phyloP scores from a whole-genome alignment of 1,140 invertebrate species.

The Trissolcus basalis region DNA sequence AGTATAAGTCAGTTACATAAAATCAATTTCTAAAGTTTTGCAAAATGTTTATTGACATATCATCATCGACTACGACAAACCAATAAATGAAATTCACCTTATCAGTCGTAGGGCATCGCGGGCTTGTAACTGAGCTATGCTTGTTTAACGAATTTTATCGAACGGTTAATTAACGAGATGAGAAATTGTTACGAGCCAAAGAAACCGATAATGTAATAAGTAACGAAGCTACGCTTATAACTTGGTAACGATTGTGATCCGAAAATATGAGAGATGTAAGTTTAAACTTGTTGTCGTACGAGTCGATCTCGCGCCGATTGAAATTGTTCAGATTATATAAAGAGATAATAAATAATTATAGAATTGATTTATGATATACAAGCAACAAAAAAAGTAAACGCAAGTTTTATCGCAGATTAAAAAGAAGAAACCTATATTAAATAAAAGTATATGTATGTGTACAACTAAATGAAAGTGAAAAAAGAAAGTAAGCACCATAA shows the following conservation, averaged over 20 bases:
- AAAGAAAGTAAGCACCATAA: too few species aligned
- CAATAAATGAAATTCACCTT: too few species aligned
- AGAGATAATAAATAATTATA: slow-evolving; percentile 45
- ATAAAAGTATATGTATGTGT: slow-evolving; percentile 8
- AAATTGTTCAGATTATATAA: slow-evolving; percentile 60
- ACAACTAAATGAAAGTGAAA: neutral
- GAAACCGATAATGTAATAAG: slow-evolving; percentile 6
- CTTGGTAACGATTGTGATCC: slow-evolving; percentile 53
- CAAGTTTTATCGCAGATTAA: slow-evolving; percentile 36
- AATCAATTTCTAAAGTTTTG: neutral
- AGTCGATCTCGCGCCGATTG: slow-evolving; percentile 58
- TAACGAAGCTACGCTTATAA: slow-evolving; percentile 49
- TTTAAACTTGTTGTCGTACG: slow-evolving; percentile 53
- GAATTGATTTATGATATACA: slow-evolving; percentile 31
- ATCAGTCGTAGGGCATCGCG: too few species aligned
- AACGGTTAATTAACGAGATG: neutral
- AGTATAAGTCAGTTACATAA: slow-evolving; percentile 23
- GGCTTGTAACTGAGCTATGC: slow-evolving; percentile 32
- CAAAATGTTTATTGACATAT: too few species aligned
- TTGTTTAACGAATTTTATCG: neutral
- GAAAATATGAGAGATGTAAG: slow-evolving; percentile 43
- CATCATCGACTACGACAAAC: too few species aligned
- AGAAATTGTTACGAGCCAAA: slow-evolving; percentile 28
- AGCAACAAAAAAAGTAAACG: neutral
- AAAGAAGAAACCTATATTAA: slow-evolving; percentile 15